Base-by-base conservation (phyloP, 2,797 vertebrate species). In the Acrocephalus scirpaceus region DNA sequence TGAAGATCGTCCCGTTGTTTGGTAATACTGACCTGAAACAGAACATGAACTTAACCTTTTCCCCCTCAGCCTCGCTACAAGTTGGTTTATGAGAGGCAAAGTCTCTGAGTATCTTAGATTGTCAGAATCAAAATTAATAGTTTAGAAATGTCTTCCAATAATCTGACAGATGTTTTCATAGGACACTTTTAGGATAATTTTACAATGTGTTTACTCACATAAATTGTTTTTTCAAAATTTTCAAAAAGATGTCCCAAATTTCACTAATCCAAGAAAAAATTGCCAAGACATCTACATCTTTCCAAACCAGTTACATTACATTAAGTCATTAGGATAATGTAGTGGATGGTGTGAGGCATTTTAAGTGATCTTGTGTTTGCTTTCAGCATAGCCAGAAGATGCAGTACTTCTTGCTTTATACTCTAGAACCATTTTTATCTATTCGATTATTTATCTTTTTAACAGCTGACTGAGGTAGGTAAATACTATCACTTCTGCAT, bases 21-120 rank as follows among this genome's bases (percentile, higher is more conserved):
- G 97, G 65, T 97, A 98, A 97, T 99, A 99, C 67, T 99, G 99
- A 72, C 99, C 99, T 99, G 92, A 83, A 96, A 92, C 75, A 89
- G 13, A 86, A 58, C 2, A 27, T 16, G 48, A 64, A 64, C 14
- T 44, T 74, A 29, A 29, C 16, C 11, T 75, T 75, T 88, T 67
- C 26, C 32, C 10, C 17, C 78, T 95, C 54, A 65, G 64, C 44
- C 16, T 57, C 2, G 1, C 50, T 79, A 32, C 6, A n/a, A 53
- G 16, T 44, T 78, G 51, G 58, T 90, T 72, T 42, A 47, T n/a
- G 38, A 74, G 57, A 58, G 57, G 27, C 16, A n/a, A 2, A 36
- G 42, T 64, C 18, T 79, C 64, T 76, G 30, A 57, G 74, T 64
- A n/a, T 65, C 34, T 61, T 61, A 32, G 34, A 34, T 38, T 69